A percentile compares a stretch with the other conserved stretches of the same genome.
These are phyloP conservation scores for Tokudaia muenninki DNA, from an alignment of 2,797 vertebrate genomes.

Conservation along the genomic window DNA sequence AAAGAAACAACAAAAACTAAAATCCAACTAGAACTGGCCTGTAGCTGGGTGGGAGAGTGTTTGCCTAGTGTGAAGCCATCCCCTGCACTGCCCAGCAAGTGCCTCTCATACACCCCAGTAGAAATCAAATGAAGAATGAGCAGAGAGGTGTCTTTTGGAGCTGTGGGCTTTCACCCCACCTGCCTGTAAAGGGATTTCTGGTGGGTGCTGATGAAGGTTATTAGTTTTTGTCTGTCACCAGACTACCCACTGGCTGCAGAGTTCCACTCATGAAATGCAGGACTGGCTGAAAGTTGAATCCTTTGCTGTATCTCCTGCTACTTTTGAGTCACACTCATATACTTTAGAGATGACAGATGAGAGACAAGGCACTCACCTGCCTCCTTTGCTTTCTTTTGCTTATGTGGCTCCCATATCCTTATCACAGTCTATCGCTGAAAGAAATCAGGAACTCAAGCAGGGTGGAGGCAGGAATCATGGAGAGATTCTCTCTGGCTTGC, in stretches of 20 bases:
- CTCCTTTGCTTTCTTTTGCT: background rate
- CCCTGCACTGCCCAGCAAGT: background rate
- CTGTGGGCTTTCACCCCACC: background rate
- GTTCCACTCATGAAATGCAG: conserved; percentile 11
- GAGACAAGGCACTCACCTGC: background rate
- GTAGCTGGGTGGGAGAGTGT: background rate
- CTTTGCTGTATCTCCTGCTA: background rate
- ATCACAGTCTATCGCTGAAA: background rate
- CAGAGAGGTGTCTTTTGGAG: background rate
- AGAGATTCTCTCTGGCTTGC: background rate
- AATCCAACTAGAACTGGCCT: background rate
- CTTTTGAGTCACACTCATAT: conserved; percentile 11
- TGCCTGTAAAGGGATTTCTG: background rate
- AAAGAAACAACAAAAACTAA: background rate
- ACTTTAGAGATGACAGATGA: conserved; percentile 14
- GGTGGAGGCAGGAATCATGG: background rate
- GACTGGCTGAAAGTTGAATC: background rate
- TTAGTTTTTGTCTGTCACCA: background rate
- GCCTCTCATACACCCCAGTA: background rate
- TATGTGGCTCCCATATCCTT: background rate
- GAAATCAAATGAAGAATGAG: background rate
- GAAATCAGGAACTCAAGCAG: background rate
- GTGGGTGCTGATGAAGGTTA: background rate
- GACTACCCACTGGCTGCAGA: conserved; percentile 13
- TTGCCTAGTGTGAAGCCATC: background rate